phyloP scores from a whole-genome alignment of 2,888 invertebrate genomes.

The Caenorhabditis angaria region DNA sequence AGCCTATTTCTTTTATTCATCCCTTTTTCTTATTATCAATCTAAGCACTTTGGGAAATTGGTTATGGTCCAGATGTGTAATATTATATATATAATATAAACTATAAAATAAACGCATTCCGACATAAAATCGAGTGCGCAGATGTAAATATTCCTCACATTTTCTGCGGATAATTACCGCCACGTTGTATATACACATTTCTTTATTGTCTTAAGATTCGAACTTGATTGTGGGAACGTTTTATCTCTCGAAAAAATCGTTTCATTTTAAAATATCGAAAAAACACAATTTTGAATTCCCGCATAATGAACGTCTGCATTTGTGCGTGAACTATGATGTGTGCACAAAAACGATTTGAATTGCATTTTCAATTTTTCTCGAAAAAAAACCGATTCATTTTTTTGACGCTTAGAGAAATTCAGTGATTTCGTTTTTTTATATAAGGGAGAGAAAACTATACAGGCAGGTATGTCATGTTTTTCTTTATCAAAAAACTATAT shows the following conservation, averaged over 20 bases:
- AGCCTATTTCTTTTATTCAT: not conserved
- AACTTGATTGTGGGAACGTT: too few relatives aligned
- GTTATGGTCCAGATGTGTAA: conserved; percentile 2
- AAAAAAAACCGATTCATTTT: too few relatives aligned
- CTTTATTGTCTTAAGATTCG: not conserved
- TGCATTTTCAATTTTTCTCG: too few relatives aligned
- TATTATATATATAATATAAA: not conserved
- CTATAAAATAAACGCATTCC: not conserved
- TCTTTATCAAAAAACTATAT: too few relatives aligned
- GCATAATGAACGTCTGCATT: not conserved
- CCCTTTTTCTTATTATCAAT: not conserved
- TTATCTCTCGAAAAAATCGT: too few relatives aligned
- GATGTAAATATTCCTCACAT: not conserved
- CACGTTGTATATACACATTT: conserved; percentile 1
- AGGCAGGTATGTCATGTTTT: too few relatives aligned
- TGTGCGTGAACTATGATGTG: not conserved
- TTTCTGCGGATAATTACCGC: not conserved
- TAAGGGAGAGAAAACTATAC: too few relatives aligned
- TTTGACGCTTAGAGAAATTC: too few relatives aligned
- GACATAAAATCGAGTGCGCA: not conserved
- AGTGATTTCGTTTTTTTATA: too few relatives aligned
- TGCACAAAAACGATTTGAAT: not conserved
- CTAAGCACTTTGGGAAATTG: not conserved
- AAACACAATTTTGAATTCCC: not conserved
- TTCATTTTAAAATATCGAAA: too few relatives aligned